Evolutionary conservation across 2,888 invertebrate species (phyloP), one percentile per base, ranked within the genome.

Genomic region (Eupeodes latifasciatus): DNA sequence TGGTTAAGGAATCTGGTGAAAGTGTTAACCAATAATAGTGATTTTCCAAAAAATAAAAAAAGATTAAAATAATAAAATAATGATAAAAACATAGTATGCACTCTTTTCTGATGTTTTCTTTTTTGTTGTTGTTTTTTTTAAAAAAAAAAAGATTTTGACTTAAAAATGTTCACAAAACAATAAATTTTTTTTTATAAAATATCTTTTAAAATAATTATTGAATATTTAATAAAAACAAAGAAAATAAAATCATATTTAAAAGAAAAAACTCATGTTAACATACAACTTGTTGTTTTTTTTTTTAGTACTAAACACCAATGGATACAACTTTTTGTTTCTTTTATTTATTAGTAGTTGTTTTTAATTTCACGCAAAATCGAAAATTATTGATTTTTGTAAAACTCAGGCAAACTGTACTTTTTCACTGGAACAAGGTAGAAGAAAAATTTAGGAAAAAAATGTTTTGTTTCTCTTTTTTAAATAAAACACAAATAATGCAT

Each of bases 401-500:
- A 85, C 76, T 76, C 85, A 85, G 81, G 71, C 76, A 81, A 80
- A 80, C 84, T 71, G 27, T 49, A 44, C 19, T 57, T 51, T 53
- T 36, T 59, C 44, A 59, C 55, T 85, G 81, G 51, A 74, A 67
- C 66, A 57, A 74, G 74, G 75, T 66, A 59, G 81, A 40, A 76
- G 59, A 87, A 76, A 59, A 87, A 87, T 72, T 72, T 66, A n/a
- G 67, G 44, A 75, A 71, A 79, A 79, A 82, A 69, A 75, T 82
- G 62, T 49, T 71, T 57, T 71, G 44, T 75, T 27, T 51, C 51
- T 64, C n/a, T 40, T 9, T 75, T 61, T 47, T 55, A 74, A 87
- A 87, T 87, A 83, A 87, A 87, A 87, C 80, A 87, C 80, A 87
- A 87, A 87, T 74, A 80, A 81, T 79, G 87, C 87, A 87, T 87